Evolutionary conservation across 1,140 invertebrate species (phyloP).

Genomic region (Neelides sp.): DNA sequence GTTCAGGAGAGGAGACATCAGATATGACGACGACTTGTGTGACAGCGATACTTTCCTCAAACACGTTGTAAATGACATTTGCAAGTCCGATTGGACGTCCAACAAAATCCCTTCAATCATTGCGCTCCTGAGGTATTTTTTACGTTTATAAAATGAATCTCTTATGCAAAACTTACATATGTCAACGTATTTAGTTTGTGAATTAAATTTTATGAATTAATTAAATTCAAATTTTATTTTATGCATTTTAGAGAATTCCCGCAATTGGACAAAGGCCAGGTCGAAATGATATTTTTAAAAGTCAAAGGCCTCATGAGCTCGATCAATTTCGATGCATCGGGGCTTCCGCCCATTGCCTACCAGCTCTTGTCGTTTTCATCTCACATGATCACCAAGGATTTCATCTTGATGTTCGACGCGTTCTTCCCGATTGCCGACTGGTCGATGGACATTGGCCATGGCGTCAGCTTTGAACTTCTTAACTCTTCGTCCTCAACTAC

Average conservation of each 20-base stretch:
- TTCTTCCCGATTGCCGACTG: background rate
- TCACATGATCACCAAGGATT: background rate
- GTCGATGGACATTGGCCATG: background rate
- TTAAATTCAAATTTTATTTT: background rate
- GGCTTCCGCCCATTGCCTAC: constrained; percentile 13
- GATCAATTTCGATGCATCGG: constrained; percentile 3
- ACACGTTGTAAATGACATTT: constrained; percentile 14
- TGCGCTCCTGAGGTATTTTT: constrained; percentile 13
- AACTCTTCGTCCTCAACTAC: background rate
- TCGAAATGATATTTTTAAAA: constrained; percentile 8
- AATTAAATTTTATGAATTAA: constrained; percentile 2
- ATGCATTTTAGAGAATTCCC: constrained; percentile 15
- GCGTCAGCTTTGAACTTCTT: background rate
- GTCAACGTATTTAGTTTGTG: background rate
- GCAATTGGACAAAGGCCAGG: background rate
- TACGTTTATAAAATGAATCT: background rate
- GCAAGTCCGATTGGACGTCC: constrained; percentile 12
- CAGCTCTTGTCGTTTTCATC: constrained; percentile 14
- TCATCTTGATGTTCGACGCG: background rate
- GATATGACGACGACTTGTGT: constrained; percentile 12
- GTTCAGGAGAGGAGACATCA: constrained; percentile 6
- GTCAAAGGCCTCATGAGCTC: background rate
- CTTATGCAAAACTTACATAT: no score
- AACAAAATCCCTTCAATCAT: constrained; percentile 17
- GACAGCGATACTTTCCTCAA: constrained; percentile 8